Base-by-base conservation (phyloP, 2,113 vertebrate species). In the Leucosticte australis region DNA sequence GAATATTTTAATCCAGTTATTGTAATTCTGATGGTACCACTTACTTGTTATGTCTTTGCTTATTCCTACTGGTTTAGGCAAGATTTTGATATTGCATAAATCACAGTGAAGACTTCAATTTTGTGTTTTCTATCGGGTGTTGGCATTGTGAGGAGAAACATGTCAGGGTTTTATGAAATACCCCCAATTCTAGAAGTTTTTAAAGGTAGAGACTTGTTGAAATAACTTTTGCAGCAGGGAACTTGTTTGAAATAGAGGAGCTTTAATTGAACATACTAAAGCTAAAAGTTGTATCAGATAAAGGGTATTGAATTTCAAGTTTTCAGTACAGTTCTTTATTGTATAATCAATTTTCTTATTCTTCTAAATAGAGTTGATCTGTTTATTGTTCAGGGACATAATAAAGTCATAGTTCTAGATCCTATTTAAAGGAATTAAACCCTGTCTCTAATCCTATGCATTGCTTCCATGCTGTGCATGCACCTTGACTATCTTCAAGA, bases 371-470 rank as follows among this genome's bases (percentile, higher is more conserved):
- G 19, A 64, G 23, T 46, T 67, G 47, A 80, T 83, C 24, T 86
- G 11, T 80, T 59, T 87, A 20, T 83, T 83, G 13, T 87, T 81
- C 13, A 46, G 55, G 26, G 42, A 18, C 56, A 41, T 50, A 39
- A 56, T 82, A 39, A 94, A 74, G n/a, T 94, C 8, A 5, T 78
- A 44, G 50, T 89, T 91, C 33, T 60, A 42, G 30, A 41, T 88
- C n/a, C 24, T 67, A 11, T 57, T 41, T 76, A 33, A 59, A 68
- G 67, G 27, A 49, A 49, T 62, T 60, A 62, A 74, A 33, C 15
- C 5, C 24, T 21, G 0, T 49, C 33, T 76, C 35, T 62, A 52
- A n/a, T 77, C 21, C 55, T 41, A 0, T 17, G 14, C 0, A 0
- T 65, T 37, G 31, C 39, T 91, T 91, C 50, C 13, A 6, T 74